A percentile compares a stretch with the other conserved stretches of the same genome.
Conservation (phyloP, 1,140 invertebrate species). For the Anoplolepis gracilipes region DNA sequence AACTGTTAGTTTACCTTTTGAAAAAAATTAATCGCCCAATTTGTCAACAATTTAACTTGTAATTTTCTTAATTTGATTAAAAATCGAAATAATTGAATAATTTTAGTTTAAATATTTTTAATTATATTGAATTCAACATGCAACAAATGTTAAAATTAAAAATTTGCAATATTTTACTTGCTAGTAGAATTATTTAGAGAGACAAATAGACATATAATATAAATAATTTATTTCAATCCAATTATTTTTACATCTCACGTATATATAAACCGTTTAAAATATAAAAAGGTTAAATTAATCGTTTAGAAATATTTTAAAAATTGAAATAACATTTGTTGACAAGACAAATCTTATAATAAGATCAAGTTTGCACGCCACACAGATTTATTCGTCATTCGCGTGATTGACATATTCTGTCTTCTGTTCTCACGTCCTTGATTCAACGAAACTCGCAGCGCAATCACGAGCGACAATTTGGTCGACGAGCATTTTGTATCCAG, state of each 20-base stretch:
- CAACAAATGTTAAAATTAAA: too few species aligned
- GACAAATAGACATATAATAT: too few species aligned
- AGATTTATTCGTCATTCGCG: neutral
- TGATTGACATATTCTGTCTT: neutral
- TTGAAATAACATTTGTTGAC: neutral
- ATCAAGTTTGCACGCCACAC: neutral
- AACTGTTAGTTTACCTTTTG: neutral
- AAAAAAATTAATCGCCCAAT: neutral
- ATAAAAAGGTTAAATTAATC: neutral
- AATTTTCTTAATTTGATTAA: too few species aligned
- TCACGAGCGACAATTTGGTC: constrained; percentile 29
- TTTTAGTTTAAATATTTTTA: too few species aligned
- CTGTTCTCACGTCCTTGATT: neutral
- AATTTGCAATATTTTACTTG: too few species aligned
- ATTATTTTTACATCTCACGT: too few species aligned
- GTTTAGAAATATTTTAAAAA: neutral
- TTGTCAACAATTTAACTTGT: neutral
- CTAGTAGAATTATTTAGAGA: too few species aligned
- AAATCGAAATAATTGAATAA: neutral
- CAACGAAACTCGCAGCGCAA: neutral
- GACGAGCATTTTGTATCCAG: constrained; percentile 2
- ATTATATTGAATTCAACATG: too few species aligned
- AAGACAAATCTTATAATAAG: neutral
- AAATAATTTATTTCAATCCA: too few species aligned
- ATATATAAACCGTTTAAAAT: too few species aligned